Evolutionary conservation across 2,113 vertebrate genomes (phyloP).

Genomic region (Aplodontia rufa): DNA sequence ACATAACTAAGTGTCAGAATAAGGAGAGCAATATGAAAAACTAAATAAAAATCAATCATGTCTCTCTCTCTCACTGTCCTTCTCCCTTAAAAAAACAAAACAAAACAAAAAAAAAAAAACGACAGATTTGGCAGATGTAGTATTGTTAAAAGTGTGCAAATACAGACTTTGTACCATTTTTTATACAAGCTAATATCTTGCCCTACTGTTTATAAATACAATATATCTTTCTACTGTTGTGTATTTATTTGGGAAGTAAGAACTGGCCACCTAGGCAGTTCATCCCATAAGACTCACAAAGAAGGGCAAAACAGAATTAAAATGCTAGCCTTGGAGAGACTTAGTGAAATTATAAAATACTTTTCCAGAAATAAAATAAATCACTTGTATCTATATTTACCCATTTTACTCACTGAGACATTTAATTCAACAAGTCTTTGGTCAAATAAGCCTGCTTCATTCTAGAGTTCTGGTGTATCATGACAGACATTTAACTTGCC

Average conservation of each 20-base stretch:
- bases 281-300: constrained; percentile 55
- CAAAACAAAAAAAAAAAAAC: too few species aligned
- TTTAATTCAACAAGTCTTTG: neutral
- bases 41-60: too few species aligned
- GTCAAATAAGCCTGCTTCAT: neutral
- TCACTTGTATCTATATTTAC: neutral
- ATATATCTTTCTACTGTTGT: constrained; percentile 48
- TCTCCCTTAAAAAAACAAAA: too few species aligned
- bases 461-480: neutral
- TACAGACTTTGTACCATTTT: constrained; percentile 27
- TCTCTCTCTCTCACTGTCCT: too few species aligned
- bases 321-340: constrained; percentile 54
- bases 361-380: constrained; percentile 39
- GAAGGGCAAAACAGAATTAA: constrained; percentile 64
- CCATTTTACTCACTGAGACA: constrained; percentile 45
- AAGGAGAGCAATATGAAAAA: too few species aligned
- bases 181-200: constrained; percentile 62
- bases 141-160: constrained; percentile 66
- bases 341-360: constrained; percentile 39
- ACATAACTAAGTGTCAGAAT: too few species aligned
- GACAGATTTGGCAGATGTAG: constrained; percentile 59
- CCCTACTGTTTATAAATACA: constrained; percentile 47
- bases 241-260: constrained; percentile 52
- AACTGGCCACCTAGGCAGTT: constrained; percentile 45
- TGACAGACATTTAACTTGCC: neutral